Conservation (phyloP, 2,113 vertebrate genomes). For the Muntiacus muntjak region DNA sequence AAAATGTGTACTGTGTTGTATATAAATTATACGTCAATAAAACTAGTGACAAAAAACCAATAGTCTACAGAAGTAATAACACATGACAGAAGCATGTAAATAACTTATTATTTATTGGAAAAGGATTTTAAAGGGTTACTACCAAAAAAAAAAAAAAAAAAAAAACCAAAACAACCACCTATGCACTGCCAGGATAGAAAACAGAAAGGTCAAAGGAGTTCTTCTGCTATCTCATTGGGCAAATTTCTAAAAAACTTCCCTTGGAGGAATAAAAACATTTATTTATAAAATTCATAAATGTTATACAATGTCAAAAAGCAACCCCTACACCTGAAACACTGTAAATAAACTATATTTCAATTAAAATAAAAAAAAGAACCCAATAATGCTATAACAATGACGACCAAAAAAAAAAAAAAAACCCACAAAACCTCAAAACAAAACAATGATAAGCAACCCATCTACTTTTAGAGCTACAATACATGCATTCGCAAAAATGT, state of each 20-base stretch:
- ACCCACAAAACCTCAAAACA: background rate
- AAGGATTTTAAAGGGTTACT: background rate
- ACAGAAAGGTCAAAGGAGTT: background rate
- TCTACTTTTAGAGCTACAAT: background rate
- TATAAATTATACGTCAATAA: slow-evolving; percentile 6
- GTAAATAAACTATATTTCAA: background rate
- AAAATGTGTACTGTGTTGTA: background rate
- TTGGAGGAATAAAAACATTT: background rate
- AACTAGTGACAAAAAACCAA: background rate
- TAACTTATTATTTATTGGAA: slow-evolving; percentile 5
- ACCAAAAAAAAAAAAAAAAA: background rate
- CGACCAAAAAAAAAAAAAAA: background rate
- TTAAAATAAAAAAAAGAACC: background rate
- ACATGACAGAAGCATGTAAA: background rate
- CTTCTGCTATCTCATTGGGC: background rate
- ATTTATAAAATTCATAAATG: background rate
- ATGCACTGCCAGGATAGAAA: background rate
- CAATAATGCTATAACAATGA: background rate
- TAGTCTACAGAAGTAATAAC: background rate
- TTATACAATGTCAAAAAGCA: background rate
- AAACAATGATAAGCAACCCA: background rate
- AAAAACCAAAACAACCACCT: background rate
- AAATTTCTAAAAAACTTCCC: background rate
- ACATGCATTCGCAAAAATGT: background rate
- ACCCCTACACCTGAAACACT: background rate